Conservation (phyloP, 2,888 invertebrate species). For the Galeopsomyia nigrocyanea region DNA sequence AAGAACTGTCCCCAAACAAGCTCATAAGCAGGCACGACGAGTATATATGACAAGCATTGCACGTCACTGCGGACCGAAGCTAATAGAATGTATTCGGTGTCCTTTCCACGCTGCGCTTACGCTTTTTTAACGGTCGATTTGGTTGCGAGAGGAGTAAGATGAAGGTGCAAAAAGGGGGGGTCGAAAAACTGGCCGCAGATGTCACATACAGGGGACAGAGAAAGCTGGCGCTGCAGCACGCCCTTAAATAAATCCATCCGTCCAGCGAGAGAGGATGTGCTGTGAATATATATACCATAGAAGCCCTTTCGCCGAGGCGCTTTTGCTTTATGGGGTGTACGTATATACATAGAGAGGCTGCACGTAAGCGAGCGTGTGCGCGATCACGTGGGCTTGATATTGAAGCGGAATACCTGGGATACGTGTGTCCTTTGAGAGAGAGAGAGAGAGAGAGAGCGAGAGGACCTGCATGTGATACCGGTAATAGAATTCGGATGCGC, state of each 20-base stretch:
- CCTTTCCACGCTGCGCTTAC: conserved; percentile 37
- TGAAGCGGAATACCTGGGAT: conserved; percentile 6
- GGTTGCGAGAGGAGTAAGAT: conserved; percentile 46
- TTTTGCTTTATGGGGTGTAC: conserved; percentile 18
- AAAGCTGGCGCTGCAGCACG: conserved; percentile 48
- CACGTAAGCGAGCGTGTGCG: conserved; percentile 19
- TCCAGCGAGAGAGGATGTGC: conserved; percentile 8
- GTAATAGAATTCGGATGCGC: not conserved
- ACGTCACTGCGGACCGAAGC: conserved; percentile 43
- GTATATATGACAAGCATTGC: no score
- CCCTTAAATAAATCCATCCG: conserved; percentile 65
- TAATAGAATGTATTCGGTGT: conserved; percentile 62
- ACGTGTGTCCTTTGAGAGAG: conserved; percentile 41
- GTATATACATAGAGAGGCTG: conserved; percentile 30
- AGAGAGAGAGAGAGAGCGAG: conserved; percentile 37
- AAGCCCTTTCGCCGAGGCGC: not conserved
- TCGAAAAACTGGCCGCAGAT: conserved; percentile 67
- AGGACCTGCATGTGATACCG: conserved; percentile 44
- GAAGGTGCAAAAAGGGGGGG: conserved; percentile 53
- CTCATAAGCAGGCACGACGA: no score
- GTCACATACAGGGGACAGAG: conserved; percentile 51
- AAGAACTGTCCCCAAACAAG: no score
- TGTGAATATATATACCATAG: no score
- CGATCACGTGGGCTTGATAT: conserved; percentile 30
- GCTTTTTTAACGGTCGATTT: conserved; percentile 69